Evolutionary conservation across 2,888 invertebrate species (phyloP).

Genomic region (Platycheirus albimanus): DNA sequence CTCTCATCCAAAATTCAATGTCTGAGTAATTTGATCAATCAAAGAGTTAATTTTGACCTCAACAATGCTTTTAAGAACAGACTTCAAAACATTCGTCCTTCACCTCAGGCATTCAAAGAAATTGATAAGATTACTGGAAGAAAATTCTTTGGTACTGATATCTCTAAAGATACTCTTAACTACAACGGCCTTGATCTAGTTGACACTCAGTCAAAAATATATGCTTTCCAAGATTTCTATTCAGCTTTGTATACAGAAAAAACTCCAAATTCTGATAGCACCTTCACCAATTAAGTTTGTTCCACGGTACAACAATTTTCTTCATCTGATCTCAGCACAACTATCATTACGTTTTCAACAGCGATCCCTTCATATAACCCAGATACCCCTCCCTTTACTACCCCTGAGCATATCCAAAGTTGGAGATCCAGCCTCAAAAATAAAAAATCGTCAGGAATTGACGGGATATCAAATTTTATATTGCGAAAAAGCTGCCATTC

Average conservation of each 20-base stretch:
- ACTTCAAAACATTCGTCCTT: neutral
- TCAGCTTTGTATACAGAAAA: constrained; percentile 10
- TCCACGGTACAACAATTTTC: constrained; percentile 3
- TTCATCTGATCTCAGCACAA: neutral
- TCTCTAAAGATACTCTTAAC: constrained; percentile 1
- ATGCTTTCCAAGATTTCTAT: constrained; percentile 9
- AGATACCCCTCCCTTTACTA: neutral
- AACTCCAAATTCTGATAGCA: neutral
- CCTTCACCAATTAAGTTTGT: neutral
- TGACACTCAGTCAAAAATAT: constrained; percentile 19
- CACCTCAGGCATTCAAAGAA: constrained; percentile 18
- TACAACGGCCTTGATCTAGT: neutral
- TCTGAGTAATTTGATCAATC: constrained; percentile 1
- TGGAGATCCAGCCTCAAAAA: constrained; percentile 1
- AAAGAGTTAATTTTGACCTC: neutral
- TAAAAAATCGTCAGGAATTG: constrained; percentile 6
- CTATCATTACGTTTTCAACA: neutral
- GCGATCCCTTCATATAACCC: neutral
- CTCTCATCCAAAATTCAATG: constrained; percentile 1
- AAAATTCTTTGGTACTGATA: neutral
- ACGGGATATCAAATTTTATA: no score
- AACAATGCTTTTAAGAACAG: neutral
- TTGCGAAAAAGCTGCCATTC: no score
- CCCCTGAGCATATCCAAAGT: neutral
- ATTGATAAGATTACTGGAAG: constrained; percentile 2